phyloP scores from a whole-genome alignment of 2,113 vertebrate genomes.

The Sus scrofa region T2T-Sscrofa CM000830.6:49252501-49253000 shows the following conservation, averaged over 20 bases:
- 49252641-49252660: too few relatives aligned
- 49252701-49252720: too few relatives aligned
- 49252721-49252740: constrained; percentile 1
- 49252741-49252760: constrained; percentile 55
- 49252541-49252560: constrained; percentile 39
- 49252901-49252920: constrained; percentile 46
- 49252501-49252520: background rate
- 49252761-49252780: constrained; percentile 53
- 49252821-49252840: constrained; percentile 58
- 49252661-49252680: background rate
- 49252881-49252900: constrained; percentile 44
- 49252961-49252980: background rate
- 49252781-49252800: constrained; percentile 39
- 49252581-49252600: constrained; percentile 68
- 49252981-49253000: constrained; percentile 35
- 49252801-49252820: constrained; percentile 39
- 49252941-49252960: constrained; percentile 57
- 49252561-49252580: constrained; percentile 33
- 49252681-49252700: background rate
- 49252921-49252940: background rate
- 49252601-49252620: background rate
- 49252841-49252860: constrained; percentile 49
- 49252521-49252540: background rate
- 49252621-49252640: background rate
- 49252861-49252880: constrained; percentile 47